Evolutionary conservation across 92 coral and sea anemone species (phyloP).

Genomic region (Galaxea fascicularis): DNA sequence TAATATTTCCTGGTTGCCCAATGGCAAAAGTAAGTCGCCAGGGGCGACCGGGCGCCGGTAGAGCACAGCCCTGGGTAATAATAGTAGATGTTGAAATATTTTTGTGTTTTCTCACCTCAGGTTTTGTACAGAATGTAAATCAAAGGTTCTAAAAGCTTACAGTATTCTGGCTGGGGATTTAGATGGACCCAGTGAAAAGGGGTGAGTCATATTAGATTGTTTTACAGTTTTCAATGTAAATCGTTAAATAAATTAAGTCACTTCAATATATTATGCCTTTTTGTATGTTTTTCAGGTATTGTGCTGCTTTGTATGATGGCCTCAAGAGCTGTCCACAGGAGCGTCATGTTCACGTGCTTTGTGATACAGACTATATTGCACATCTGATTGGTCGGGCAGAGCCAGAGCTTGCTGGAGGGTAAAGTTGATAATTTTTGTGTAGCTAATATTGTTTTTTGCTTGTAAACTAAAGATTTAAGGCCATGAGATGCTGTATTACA

Average conservation of each 20-base stretch:
- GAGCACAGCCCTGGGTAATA: too few species aligned
- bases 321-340: slow-evolving; percentile 94
- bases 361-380: slow-evolving; percentile 94
- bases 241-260: too few species aligned
- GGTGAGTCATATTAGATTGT: slow-evolving; percentile 63
- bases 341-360: slow-evolving; percentile 91
- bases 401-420: slow-evolving; percentile 99
- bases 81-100: neutral
- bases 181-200: slow-evolving; percentile 97
- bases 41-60: too few species aligned
- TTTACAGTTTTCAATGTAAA: neutral
- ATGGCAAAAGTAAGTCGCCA: too few species aligned
- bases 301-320: slow-evolving; percentile 94
- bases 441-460: neutral
- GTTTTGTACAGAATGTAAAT: slow-evolving; percentile 97
- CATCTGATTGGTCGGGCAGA: slow-evolving; percentile 95
- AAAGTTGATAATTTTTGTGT: neutral
- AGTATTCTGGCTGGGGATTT: slow-evolving; percentile 95
- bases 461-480: too few species aligned
- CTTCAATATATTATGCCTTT: neutral
- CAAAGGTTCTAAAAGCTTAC: slow-evolving; percentile 92
- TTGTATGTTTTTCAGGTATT: slow-evolving; percentile 65
- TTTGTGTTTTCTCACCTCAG: slow-evolving; percentile 39
- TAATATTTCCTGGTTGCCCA: too few species aligned
- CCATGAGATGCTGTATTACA: too few species aligned